These are phyloP conservation scores for Drosophila mauritiana DNA, from an alignment of 1,140 invertebrate genomes.

Conservation along the genomic window DNA sequence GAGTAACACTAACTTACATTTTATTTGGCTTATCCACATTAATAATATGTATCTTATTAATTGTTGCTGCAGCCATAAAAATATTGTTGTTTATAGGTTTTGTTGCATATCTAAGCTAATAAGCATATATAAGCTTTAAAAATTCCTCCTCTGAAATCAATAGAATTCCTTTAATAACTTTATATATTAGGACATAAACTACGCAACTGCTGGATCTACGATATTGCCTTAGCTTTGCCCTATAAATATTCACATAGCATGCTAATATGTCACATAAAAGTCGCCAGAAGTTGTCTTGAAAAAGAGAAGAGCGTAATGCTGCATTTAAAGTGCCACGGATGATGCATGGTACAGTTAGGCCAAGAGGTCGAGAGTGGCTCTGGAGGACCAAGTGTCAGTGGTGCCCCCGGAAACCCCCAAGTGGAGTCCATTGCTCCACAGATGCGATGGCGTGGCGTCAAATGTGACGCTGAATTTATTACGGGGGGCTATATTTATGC, in stretches of 20 bases:
- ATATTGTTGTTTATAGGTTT: too few species aligned
- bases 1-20: too few species aligned
- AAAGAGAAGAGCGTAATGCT: neutral
- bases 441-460: slow-evolving; percentile 63
- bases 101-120: too few species aligned
- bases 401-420: neutral
- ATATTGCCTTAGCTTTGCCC: neutral
- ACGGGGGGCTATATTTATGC: slow-evolving; percentile 68
- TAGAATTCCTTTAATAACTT: neutral
- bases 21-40: too few species aligned
- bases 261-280: slow-evolving; percentile 8
- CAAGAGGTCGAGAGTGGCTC: slow-evolving; percentile 25
- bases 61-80: too few species aligned
- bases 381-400: slow-evolving; percentile 17
- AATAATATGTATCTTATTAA: too few species aligned
- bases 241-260: neutral
- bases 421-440: slow-evolving; percentile 23
- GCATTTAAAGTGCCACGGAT: slow-evolving; percentile 2
- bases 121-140: too few species aligned
- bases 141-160: too few species aligned
- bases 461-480: slow-evolving; percentile 76
- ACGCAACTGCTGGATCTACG: neutral
- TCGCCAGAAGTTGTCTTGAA: neutral
- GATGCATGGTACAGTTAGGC: slow-evolving; percentile 30
- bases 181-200: neutral